Evolutionary conservation across 2,113 vertebrate species (phyloP), one percentile per base, ranked within the genome.

Genomic region (Zosterops lateralis): DNA sequence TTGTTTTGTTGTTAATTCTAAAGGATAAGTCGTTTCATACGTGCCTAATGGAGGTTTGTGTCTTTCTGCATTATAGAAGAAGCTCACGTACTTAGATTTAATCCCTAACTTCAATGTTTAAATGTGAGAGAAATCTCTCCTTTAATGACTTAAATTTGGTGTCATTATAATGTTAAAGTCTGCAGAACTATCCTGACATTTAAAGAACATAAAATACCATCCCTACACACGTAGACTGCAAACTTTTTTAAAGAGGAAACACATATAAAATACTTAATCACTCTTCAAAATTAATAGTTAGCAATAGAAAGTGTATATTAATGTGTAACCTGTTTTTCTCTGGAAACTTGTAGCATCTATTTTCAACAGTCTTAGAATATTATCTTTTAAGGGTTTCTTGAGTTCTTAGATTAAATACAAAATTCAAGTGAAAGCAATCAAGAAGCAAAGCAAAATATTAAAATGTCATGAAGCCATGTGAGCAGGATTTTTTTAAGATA

Each of bases 401-500:
- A 53, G 72, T 95, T 87, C 66, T 92, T 84, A 91, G 64, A 75
- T 88, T 77, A 79, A 87, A 72, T 85, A 76, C 22, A 32, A 34
- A 72, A 81, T 82, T 92, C 74, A 80, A 85, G 48, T 75, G 65
- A 92, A 90, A 34, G 58, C 44, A 83, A 83, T 90, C 60, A 95
- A 89, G 72, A 97, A 84, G 79, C 51, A 85, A 84, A 86, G 40
- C 14, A 38, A 78, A 81, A 71, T 72, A 85, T 44, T 93, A 74
- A 91, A 93, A 88, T 80, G 58, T 31, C 53, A 21, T 54, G 68
- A 92, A 86, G 60, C 42, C 36, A 62, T 61, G 40, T 61, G 44
- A 96, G 58, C 50, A 93, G 50, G 5, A 24, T 84, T 96, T 97
- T 96, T 82, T 83, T 93, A 90, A 87, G 87, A 84, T 13, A 16